Percentiles rank a stretch among this genome's conserved stretches.
Evolutionary conservation across 2,797 vertebrate genomes (phyloP).

Genomic region (Ceryle rudis): DNA sequence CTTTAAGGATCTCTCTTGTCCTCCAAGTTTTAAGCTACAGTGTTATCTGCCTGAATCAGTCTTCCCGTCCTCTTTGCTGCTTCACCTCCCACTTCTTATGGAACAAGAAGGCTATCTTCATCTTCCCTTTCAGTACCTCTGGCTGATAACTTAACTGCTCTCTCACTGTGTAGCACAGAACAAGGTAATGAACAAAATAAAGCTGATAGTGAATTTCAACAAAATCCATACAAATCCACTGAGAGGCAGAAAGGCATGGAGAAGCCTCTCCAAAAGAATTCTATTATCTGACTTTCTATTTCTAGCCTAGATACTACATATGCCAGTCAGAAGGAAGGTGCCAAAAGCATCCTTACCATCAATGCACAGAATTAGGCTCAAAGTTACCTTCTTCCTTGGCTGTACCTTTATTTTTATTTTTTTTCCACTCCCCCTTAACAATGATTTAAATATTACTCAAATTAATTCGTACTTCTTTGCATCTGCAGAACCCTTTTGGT

Average conservation of each 20-base stretch:
- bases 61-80: background rate
- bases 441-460: background rate
- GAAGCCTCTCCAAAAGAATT: background rate
- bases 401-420: background rate
- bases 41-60: slow-evolving; percentile 6
- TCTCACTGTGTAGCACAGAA: background rate
- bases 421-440: background rate
- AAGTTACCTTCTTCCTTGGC: background rate
- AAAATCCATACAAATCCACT: background rate
- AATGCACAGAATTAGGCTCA: background rate
- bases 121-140: background rate
- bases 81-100: slow-evolving; percentile 19
- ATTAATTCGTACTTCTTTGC: background rate
- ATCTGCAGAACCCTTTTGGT: background rate
- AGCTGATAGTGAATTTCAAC: background rate
- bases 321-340: background rate
- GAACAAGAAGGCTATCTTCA: slow-evolving; percentile 35
- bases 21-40: background rate
- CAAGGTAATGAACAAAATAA: background rate
- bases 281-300: background rate
- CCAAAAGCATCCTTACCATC: background rate
- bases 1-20: background rate
- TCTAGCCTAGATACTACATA: background rate
- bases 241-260: background rate
- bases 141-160: slow-evolving; percentile 19